These are phyloP conservation scores for Tortricodes alternella DNA, from an alignment of 2,888 invertebrate genomes.

Conservation along the genomic window DNA sequence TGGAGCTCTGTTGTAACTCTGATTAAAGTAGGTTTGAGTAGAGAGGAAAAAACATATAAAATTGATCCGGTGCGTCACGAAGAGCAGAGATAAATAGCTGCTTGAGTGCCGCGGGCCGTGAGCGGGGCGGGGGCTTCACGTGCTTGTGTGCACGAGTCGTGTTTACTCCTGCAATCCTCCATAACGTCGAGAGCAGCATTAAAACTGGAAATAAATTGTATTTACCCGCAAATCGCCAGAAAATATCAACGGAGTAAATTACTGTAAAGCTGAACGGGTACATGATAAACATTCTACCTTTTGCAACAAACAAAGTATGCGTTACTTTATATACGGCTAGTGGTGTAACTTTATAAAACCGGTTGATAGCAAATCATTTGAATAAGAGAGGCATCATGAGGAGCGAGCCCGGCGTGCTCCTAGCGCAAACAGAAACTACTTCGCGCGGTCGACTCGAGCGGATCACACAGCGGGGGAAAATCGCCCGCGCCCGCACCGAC, in stretches of 20 bases:
- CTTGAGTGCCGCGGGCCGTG: not conserved
- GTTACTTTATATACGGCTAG: too few relatives aligned
- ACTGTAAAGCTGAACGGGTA: not conserved
- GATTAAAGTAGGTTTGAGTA: conserved; percentile 29
- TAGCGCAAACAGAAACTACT: conserved; percentile 34
- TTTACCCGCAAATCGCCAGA: not conserved
- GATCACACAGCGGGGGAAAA: conserved; percentile 42
- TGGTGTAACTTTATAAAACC: too few relatives aligned
- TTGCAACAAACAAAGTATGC: too few relatives aligned
- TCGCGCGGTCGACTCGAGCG: conserved; percentile 37
- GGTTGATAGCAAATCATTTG: too few relatives aligned
- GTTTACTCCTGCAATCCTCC: not conserved
- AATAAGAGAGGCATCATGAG: too few relatives aligned
- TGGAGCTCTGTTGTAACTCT: conserved; percentile 18
- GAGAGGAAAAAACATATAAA: conserved; percentile 28
- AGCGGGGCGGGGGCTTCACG: not conserved
- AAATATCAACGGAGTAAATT: not conserved
- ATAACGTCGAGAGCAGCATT: not conserved
- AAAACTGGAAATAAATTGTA: not conserved
- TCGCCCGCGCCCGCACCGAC: conserved; percentile 9
- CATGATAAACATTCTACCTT: too few relatives aligned
- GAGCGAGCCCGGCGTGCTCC: conserved; percentile 18
- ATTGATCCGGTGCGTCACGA: conserved; percentile 23
- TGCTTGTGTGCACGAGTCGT: conserved; percentile 10
- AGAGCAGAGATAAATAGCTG: conserved; percentile 25